These are phyloP conservation scores for Brachirus orientalis DNA, from an alignment of 2,113 vertebrate species.

Conservation along the genomic window DNA sequence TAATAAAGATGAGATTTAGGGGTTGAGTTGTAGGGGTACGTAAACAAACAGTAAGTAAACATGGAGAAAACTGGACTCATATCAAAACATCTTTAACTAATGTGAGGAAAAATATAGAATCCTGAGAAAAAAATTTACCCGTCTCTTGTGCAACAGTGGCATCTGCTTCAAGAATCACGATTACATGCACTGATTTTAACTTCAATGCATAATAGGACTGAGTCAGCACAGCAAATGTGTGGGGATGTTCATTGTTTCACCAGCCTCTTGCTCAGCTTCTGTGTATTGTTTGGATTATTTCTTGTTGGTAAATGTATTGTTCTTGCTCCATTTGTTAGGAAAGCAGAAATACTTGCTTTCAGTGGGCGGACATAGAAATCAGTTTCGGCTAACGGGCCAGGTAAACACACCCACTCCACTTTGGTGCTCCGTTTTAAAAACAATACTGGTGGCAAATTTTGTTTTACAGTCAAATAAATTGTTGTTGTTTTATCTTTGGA, in stretches of 20 bases:
- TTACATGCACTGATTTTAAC: no score
- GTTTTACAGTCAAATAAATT: not conserved
- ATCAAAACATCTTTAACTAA: no score
- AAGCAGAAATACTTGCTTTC: constrained; percentile 9
- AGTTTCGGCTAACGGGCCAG: constrained; percentile 3
- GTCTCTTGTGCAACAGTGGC: no score
- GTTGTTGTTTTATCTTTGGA: not conserved
- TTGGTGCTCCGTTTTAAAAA: not conserved
- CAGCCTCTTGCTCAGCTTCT: constrained; percentile 11
- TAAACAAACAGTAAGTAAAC: no score
- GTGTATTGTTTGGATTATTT: not conserved
- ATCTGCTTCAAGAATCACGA: no score
- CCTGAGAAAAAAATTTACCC: no score
- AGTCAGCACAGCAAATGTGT: constrained; percentile 4
- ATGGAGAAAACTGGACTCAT: no score
- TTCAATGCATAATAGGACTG: not conserved
- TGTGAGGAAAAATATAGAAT: no score
- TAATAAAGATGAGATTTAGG: not conserved
- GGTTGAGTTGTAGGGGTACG: no score
- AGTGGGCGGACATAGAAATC: constrained; percentile 18
- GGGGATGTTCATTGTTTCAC: constrained; percentile 17
- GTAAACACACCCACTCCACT: constrained; percentile 10
- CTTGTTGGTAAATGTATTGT: constrained; percentile 17
- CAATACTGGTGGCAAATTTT: not conserved
- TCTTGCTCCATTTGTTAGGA: constrained; percentile 22